Percentiles rank a stretch among this genome's conserved stretches.
Evolutionary conservation across 1,140 invertebrate species (phyloP).

Genomic region (Cherax destructor): DNA sequence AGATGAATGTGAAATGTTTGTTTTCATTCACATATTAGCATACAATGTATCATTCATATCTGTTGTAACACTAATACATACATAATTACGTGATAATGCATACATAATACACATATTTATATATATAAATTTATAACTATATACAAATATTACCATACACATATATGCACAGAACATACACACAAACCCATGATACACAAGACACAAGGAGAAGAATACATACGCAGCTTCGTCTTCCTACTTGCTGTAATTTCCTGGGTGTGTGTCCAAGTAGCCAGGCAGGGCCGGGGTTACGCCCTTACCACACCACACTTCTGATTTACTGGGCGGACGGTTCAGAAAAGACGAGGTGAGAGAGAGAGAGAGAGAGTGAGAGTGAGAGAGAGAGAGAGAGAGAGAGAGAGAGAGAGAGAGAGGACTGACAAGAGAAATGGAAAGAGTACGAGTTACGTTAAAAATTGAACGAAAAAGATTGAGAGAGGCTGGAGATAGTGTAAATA

Average conservation of each 20-base stretch:
- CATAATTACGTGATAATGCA: too few relatives aligned
- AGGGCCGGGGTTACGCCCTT: slow-evolving; percentile 31
- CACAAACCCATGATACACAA: too few relatives aligned
- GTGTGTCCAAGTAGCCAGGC: background rate
- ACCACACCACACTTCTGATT: slow-evolving; percentile 39
- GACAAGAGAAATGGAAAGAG: background rate
- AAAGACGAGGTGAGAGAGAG: slow-evolving; percentile 60
- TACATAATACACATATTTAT: too few relatives aligned
- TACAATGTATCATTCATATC: too few relatives aligned
- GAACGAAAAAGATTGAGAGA: background rate
- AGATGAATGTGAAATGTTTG: too few relatives aligned
- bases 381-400: slow-evolving; percentile 54
- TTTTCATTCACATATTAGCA: too few relatives aligned
- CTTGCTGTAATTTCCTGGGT: slow-evolving; percentile 27
- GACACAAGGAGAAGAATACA: background rate
- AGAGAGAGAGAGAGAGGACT: background rate
- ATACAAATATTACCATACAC: too few relatives aligned
- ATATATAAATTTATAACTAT: too few relatives aligned
- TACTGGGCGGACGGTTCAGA: slow-evolving; percentile 64
- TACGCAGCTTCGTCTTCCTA: slow-evolving; percentile 26
- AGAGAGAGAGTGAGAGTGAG: slow-evolving; percentile 60
- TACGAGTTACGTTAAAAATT: background rate
- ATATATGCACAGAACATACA: too few relatives aligned
- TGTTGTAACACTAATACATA: too few relatives aligned
- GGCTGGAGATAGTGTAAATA: too few relatives aligned